These are phyloP conservation scores for Lamellibrachia columna DNA, from an alignment of 2,888 invertebrate genomes.

Conservation along the genomic window DNA sequence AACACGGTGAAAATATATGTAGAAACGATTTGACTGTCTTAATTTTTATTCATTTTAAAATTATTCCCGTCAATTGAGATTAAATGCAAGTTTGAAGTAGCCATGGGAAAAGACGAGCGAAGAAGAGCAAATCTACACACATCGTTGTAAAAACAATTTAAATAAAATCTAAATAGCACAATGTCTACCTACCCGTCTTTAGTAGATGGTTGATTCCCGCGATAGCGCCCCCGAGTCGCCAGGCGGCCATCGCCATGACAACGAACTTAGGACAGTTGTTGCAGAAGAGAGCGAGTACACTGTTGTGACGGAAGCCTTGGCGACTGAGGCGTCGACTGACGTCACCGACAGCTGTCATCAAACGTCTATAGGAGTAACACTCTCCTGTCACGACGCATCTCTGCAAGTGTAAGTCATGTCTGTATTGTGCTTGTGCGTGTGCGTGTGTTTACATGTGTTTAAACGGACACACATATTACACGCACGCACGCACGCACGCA, in stretches of 20 bases:
- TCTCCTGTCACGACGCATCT: not conserved
- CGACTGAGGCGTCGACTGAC: not conserved
- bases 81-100: no score
- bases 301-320: not conserved
- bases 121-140: no score
- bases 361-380: not conserved
- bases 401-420: not conserved
- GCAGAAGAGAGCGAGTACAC: not conserved
- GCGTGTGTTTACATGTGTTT: no score
- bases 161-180: not conserved
- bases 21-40: not conserved
- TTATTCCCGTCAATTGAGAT: no score
- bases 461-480: no score
- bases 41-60: no score
- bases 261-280: not conserved
- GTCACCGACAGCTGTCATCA: not conserved
- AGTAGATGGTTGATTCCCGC: slow-evolving; percentile 16
- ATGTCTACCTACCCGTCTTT: not conserved
- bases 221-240: slow-evolving; percentile 16
- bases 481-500: no score
- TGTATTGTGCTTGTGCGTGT: not conserved
- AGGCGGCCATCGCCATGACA: not conserved
- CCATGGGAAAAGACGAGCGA: no score
- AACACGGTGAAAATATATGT: not conserved
- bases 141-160: not conserved